A percentile compares a stretch with the other conserved stretches of the same genome.
phyloP scores from a whole-genome alignment of 2,113 vertebrate genomes.

The Verasper variegatus region DNA sequence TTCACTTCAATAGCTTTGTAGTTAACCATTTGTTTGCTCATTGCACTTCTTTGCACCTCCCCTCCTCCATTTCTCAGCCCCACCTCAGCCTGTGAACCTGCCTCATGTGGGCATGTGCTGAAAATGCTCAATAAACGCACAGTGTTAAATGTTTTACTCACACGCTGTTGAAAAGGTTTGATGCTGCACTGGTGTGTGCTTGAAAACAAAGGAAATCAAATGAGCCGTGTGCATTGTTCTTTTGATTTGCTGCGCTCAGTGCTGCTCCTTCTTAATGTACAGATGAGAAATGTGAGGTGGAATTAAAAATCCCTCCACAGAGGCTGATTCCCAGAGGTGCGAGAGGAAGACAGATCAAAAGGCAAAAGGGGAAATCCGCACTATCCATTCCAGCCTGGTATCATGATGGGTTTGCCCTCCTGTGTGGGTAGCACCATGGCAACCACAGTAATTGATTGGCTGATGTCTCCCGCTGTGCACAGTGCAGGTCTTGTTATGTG shows the following conservation, averaged over 20 bases:
- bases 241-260: constrained; percentile 33
- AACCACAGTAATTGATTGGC: constrained; percentile 73
- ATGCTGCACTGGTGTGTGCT: neutral
- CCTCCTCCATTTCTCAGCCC: neutral
- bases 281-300: constrained; percentile 5
- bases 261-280: constrained; percentile 8
- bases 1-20: constrained; percentile 36
- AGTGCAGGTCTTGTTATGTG: constrained; percentile 61
- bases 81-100: constrained; percentile 22
- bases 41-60: constrained; percentile 41
- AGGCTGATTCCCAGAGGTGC: constrained; percentile 10
- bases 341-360: constrained; percentile 48
- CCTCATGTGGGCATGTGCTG: constrained; percentile 15
- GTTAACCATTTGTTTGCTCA: constrained; percentile 53
- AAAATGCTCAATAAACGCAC: constrained; percentile 4
- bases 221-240: constrained; percentile 7
- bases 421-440: constrained; percentile 68
- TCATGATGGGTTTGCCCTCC: constrained; percentile 58
- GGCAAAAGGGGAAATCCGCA: constrained; percentile 52
- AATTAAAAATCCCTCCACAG: constrained; percentile 38
- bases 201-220: constrained; percentile 34
- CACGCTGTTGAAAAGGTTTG: constrained; percentile 41
- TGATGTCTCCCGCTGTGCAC: constrained; percentile 51
- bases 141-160: constrained; percentile 44
- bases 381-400: constrained; percentile 45